Evolutionary conservation across 2,113 vertebrate genomes (phyloP).

Genomic region (Cromileptes altivelis): DNA sequence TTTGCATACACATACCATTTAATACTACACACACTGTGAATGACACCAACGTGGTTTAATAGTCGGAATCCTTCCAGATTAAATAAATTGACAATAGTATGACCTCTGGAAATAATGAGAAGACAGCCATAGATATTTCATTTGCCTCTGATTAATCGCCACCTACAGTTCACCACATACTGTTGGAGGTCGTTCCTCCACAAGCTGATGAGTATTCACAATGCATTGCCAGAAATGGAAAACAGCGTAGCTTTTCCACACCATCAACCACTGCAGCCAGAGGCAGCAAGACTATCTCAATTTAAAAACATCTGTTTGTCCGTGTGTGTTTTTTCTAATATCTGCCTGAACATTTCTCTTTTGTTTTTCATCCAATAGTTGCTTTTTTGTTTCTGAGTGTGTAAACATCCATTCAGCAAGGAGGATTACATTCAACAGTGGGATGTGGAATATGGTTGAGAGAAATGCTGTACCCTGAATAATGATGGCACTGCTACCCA

Average conservation of each 20-base stretch:
- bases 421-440: not conserved
- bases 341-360: slow-evolving; percentile 22
- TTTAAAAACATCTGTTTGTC: slow-evolving; percentile 33
- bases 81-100: slow-evolving; percentile 16
- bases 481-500: slow-evolving; percentile 25
- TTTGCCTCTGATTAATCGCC: slow-evolving; percentile 60
- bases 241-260: slow-evolving; percentile 25
- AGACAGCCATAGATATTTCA: slow-evolving; percentile 47
- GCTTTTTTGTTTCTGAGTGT: not conserved
- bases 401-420: slow-evolving; percentile 7
- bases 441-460: slow-evolving; percentile 28
- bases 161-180: slow-evolving; percentile 30
- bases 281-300: slow-evolving; percentile 10
- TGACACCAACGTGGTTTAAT: not conserved
- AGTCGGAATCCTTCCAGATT: slow-evolving; percentile 4
- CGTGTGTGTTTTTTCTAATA: slow-evolving; percentile 3
- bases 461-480: slow-evolving; percentile 33
- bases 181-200: slow-evolving; percentile 28
- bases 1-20: not conserved
- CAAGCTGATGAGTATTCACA: slow-evolving; percentile 41
- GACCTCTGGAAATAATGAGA: slow-evolving; percentile 44
- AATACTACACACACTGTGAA: not conserved
- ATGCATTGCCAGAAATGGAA: slow-evolving; percentile 25
- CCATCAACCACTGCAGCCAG: slow-evolving; percentile 45
- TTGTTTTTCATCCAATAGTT: slow-evolving; percentile 9